These are phyloP conservation scores for Cyclura pinguis DNA, from an alignment of 2,797 vertebrate genomes.

Conservation along the genomic window DNA sequence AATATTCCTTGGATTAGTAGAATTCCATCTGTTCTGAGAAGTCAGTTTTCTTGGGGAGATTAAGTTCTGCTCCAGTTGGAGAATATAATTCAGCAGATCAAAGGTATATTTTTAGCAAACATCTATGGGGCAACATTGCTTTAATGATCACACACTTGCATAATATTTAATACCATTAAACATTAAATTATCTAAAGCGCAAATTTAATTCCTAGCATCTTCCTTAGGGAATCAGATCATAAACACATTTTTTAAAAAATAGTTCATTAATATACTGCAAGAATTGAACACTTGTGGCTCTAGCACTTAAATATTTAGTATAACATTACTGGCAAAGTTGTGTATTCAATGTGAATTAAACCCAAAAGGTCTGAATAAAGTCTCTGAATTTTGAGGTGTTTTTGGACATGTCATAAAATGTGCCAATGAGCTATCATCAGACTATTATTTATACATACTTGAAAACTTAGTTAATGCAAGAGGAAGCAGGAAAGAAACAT, in stretches of 20 bases:
- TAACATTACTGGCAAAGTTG: background rate
- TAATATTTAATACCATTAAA: conserved; percentile 49
- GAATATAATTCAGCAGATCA: conserved; percentile 42
- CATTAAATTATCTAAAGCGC: conserved; percentile 44
- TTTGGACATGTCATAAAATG: background rate
- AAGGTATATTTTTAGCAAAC: conserved; percentile 43
- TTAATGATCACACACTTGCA: conserved; percentile 33
- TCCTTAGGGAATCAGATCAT: conserved; percentile 30
- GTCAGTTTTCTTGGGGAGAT: conserved; percentile 57
- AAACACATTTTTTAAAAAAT: background rate
- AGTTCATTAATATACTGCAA: conserved; percentile 40
- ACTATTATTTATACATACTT: background rate
- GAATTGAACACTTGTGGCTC: background rate
- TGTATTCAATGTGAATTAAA: background rate
- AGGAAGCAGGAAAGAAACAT: background rate
- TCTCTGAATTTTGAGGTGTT: background rate
- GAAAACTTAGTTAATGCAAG: background rate
- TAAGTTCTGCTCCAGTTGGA: conserved; percentile 46
- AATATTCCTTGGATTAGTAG: conserved; percentile 41
- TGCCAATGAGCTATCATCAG: background rate
- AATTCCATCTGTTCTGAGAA: conserved; percentile 57
- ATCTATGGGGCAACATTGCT: background rate
- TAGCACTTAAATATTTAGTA: background rate
- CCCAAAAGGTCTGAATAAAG: background rate
- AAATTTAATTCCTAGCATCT: conserved; percentile 52